These are phyloP conservation scores for Cichlasoma orientale DNA, from an alignment of 2,797 vertebrate species.

Conservation along the genomic window DNA sequence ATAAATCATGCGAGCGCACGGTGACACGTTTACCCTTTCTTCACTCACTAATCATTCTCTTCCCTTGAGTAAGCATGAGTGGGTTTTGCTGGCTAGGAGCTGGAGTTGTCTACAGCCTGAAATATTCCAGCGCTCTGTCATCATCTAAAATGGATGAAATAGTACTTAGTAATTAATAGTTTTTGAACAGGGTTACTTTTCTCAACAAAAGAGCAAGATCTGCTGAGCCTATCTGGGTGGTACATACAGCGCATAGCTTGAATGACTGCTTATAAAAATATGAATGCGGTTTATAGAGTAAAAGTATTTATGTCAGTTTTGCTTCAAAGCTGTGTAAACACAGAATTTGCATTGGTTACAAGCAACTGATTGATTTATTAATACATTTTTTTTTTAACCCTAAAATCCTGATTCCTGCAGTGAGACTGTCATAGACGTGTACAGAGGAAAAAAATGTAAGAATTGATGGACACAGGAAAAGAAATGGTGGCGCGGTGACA, in stretches of 20 bases:
- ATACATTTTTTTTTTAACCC: no score
- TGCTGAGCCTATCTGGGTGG: no score
- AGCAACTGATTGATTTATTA: no score
- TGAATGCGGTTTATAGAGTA: not conserved
- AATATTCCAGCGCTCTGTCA: not conserved
- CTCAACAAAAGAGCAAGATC: not conserved
- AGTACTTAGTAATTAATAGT: no score
- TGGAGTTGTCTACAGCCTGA: not conserved
- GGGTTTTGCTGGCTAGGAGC: not conserved
- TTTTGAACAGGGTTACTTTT: not conserved
- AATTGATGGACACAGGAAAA: not conserved
- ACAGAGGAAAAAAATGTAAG: not conserved
- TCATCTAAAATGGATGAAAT: no score
- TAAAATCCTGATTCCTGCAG: not conserved
- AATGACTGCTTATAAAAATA: not conserved
- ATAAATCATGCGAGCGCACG: no score
- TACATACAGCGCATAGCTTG: not conserved
- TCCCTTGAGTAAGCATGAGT: not conserved
- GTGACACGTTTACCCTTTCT: no score
- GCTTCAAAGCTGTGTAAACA: not conserved
- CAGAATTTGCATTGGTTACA: not conserved
- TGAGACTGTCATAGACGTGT: not conserved
- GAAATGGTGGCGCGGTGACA: slow-evolving; percentile 24
- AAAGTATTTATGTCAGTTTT: not conserved
- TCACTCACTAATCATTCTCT: not conserved